These are phyloP conservation scores for Willowsia nigromaculata DNA, from an alignment of 2,888 invertebrate species.

Conservation along the genomic window DNA sequence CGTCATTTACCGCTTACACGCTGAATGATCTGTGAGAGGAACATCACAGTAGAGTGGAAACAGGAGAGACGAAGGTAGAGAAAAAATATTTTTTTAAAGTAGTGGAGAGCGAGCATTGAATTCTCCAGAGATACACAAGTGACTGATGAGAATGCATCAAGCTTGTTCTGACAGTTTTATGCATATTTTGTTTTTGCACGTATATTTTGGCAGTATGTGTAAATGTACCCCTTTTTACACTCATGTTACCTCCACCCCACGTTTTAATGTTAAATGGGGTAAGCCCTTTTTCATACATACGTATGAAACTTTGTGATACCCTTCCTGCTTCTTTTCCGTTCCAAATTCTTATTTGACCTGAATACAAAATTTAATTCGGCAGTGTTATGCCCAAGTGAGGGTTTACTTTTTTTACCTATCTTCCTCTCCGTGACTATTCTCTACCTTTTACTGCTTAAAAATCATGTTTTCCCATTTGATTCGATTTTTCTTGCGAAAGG, in stretches of 20 bases:
- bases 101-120: slow-evolving; percentile 35
- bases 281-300: neutral
- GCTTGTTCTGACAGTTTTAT: slow-evolving; percentile 64
- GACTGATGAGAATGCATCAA: slow-evolving; percentile 68
- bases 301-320: neutral
- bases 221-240: neutral
- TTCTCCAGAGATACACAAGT: slow-evolving; percentile 54
- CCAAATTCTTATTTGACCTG: slow-evolving; percentile 45
- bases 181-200: slow-evolving; percentile 64
- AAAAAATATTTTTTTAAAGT: neutral
- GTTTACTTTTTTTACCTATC: neutral
- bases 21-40: slow-evolving; percentile 42
- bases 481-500: neutral
- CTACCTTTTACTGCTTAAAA: neutral
- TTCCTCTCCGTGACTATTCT: neutral
- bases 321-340: neutral
- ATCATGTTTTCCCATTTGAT: slow-evolving; percentile 8
- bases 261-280: neutral
- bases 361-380: slow-evolving; percentile 55
- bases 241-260: neutral
- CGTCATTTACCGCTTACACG: slow-evolving; percentile 50
- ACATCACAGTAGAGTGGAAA: neutral
- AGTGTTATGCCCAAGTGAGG: slow-evolving; percentile 26
- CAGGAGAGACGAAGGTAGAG: neutral
- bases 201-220: neutral